Evolutionary conservation across 2,797 vertebrate species (phyloP), one percentile per base, ranked within the genome.

Genomic region (Arrhamphus sclerolepis): DNA sequence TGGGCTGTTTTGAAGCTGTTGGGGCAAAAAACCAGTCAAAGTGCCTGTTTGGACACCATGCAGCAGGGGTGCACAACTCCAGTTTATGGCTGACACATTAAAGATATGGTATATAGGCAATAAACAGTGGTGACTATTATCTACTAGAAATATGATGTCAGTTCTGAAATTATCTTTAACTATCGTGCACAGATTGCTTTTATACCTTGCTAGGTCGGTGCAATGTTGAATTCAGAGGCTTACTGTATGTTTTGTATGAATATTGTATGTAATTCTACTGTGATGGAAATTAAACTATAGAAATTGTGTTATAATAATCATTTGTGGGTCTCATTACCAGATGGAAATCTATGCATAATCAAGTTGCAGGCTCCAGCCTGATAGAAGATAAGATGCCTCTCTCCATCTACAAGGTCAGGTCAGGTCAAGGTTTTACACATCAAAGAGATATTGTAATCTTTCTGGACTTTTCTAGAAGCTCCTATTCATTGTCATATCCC

Each of bases 51-150:
- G 39, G 56, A 66, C 38, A 3, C 3, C 65, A 34, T 19, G 18
- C 19, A 52, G 64, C 75, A 85, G 69, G 61, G 70, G 34, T 60
- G 75, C 78, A 86, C 83, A 88, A 79, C 86, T 84, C 81, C 75
- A 67, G 44, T 54, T 67, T 47, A 62, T 48, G 13, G 22, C 59
- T 29, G 18, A 75, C 40, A 38, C 3, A 43, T 62, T 60, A 46
- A 58, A 54, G 10, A 9, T 1, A 24, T 10, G 24, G 26, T 28
- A n/a, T 7, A 20, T 52, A 31, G 26, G 60, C 10, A 21, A 41
- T 14, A 51, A 63, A 56, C 16, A 17, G 5, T 6, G 13, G 18
- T 0, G 19, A 41, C 31, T 31, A 44, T 18, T 21, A 54, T 48
- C 7, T 11, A 41, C 8, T 0, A 29, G n/a, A 61, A n/a, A 20